A percentile compares a stretch with the other conserved stretches of the same genome.
Conservation (phyloP, 2,797 vertebrate genomes). For the Heliangelus exortis region DNA sequence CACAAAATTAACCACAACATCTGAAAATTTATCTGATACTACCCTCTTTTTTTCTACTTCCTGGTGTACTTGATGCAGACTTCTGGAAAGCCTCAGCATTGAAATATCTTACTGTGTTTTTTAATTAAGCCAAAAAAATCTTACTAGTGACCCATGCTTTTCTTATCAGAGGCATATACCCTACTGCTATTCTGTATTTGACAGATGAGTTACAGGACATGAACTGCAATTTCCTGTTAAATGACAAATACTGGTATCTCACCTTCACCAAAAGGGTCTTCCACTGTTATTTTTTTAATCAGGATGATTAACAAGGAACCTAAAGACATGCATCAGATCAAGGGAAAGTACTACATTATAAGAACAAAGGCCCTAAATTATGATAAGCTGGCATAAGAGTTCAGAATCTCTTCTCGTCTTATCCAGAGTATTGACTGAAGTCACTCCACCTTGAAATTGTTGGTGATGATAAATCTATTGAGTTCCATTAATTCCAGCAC, state of each 20-base stretch:
- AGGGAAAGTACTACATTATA: not conserved
- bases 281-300: not conserved
- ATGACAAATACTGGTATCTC: not conserved
- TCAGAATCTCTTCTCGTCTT: slow-evolving; percentile 62
- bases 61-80: not conserved
- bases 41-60: not conserved
- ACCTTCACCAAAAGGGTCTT: not conserved
- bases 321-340: not conserved
- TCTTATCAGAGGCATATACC: not conserved
- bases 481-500: slow-evolving; percentile 65
- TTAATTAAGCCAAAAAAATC: not conserved
- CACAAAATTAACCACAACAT: not conserved
- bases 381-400: not conserved
- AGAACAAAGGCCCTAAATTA: slow-evolving; percentile 40
- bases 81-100: not conserved
- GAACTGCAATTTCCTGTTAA: not conserved
- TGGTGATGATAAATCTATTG: slow-evolving; percentile 69
- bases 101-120: not conserved
- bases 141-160: not conserved
- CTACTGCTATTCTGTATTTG: not conserved
- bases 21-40: not conserved
- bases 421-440: slow-evolving; percentile 70
- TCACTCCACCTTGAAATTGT: slow-evolving; percentile 68
- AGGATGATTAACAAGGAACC: not conserved
- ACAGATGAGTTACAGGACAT: not conserved